These are phyloP conservation scores for Eupeodes luniger DNA, from an alignment of 2,888 invertebrate species.

Conservation along the genomic window DNA sequence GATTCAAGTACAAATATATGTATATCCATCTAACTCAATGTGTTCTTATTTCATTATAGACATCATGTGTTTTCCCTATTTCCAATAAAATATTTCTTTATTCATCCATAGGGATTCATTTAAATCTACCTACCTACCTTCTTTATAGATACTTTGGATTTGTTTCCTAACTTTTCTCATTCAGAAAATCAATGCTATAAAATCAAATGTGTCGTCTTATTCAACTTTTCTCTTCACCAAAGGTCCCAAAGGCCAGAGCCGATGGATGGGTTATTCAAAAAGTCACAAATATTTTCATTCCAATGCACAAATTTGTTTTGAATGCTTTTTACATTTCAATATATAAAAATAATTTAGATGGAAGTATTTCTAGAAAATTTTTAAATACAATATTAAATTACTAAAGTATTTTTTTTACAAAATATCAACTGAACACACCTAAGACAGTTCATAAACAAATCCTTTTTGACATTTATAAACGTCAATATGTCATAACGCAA, in stretches of 20 bases:
- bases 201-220: background rate
- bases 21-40: background rate
- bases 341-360: too few relatives aligned
- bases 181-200: slow-evolving; percentile 1
- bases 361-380: too few relatives aligned
- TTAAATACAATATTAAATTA: too few relatives aligned
- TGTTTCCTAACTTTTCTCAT: background rate
- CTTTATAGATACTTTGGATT: background rate
- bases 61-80: background rate
- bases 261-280: too few relatives aligned
- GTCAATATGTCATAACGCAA: too few relatives aligned
- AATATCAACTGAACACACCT: too few relatives aligned
- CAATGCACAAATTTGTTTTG: too few relatives aligned
- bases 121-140: background rate
- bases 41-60: background rate
- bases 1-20: background rate
- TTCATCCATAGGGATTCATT: slow-evolving; percentile 3
- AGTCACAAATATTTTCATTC: background rate
- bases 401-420: too few relatives aligned
- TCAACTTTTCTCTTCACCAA: background rate
- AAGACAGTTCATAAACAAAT: too few relatives aligned
- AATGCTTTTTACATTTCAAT: too few relatives aligned
- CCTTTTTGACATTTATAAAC: too few relatives aligned
- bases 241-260: too few relatives aligned
- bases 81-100: slow-evolving; percentile 12